Conservation (phyloP, 2,797 vertebrate genomes). For the Urocyon cinereoargenteus region DNA sequence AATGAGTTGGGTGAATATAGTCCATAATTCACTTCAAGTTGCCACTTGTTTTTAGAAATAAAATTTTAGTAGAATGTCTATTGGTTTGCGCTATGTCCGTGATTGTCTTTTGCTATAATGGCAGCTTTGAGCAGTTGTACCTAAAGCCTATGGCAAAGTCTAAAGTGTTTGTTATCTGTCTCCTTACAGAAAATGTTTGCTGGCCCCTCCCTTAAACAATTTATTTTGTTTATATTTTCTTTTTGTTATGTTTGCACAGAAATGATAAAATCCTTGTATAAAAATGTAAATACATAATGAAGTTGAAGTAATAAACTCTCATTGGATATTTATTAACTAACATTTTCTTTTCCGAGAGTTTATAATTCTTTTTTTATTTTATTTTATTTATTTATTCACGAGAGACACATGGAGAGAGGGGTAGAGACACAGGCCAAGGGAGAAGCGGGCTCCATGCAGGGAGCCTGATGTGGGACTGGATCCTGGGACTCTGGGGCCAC, state of each 20-base stretch:
- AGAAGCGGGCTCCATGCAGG: too few species aligned
- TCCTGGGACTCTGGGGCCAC: too few species aligned
- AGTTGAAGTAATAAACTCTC: not conserved
- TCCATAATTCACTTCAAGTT: not conserved
- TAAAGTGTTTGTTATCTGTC: not conserved
- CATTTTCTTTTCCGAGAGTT: not conserved
- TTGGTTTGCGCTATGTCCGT: not conserved
- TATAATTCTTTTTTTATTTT: not conserved
- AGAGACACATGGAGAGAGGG: too few species aligned
- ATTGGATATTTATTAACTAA: not conserved
- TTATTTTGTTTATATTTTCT: not conserved
- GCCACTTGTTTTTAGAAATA: not conserved
- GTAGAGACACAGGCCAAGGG: too few species aligned
- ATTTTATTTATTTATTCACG: too few species aligned
- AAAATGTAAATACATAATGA: not conserved
- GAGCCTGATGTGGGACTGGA: too few species aligned
- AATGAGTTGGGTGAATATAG: accelerated
- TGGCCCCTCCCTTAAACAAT: not conserved
- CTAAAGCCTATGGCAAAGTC: not conserved
- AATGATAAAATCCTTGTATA: not conserved
- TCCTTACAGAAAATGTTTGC: not conserved
- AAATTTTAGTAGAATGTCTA: not conserved
- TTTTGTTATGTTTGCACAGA: not conserved
- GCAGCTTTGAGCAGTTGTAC: not conserved
- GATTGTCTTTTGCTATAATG: not conserved